A percentile compares a stretch with the other conserved stretches of the same genome.
phyloP scores from a whole-genome alignment of 1,140 invertebrate genomes.

The Acromyrmex charruanus region DNA sequence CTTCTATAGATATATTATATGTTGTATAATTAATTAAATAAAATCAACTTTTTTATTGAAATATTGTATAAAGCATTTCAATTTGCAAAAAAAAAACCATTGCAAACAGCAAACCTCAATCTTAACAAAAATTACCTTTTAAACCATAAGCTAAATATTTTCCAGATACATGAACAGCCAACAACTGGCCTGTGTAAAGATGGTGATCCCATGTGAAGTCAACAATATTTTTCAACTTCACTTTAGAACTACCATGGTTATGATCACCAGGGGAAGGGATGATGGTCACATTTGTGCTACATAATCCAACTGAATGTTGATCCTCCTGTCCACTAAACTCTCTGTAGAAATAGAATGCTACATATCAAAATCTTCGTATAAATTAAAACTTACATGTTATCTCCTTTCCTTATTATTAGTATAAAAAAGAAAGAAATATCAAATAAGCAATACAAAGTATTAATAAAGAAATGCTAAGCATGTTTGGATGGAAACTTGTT shows the following conservation, averaged over 20 bases:
- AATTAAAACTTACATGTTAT: background rate
- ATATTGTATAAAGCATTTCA: background rate
- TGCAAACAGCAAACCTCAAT: conserved; percentile 5
- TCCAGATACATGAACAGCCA: conserved; percentile 95
- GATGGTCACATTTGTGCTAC: conserved; percentile 90
- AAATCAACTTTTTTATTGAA: conserved; percentile 18
- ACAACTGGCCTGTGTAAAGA: conserved; percentile 94
- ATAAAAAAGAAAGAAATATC: background rate
- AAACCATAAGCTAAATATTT: conserved; percentile 96
- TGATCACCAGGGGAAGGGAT: conserved; percentile 90
- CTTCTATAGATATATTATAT: background rate
- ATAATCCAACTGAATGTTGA: conserved; percentile 90
- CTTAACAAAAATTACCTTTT: conserved; percentile 89
- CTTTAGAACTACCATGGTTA: conserved; percentile 93
- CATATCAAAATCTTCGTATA: background rate
- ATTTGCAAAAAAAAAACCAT: conserved; percentile 13
- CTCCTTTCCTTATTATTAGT: background rate
- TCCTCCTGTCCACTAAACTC: conserved; percentile 91
- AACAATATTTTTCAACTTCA: conserved; percentile 96
- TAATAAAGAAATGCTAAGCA: background rate
- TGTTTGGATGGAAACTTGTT: background rate
- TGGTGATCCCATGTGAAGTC: conserved; percentile 97
- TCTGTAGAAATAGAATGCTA: conserved; percentile 84
- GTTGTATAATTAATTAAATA: background rate
- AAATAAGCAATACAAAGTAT: background rate